phyloP scores from a whole-genome alignment of 2,888 invertebrate species.

The Girardia tigrina region DNA sequence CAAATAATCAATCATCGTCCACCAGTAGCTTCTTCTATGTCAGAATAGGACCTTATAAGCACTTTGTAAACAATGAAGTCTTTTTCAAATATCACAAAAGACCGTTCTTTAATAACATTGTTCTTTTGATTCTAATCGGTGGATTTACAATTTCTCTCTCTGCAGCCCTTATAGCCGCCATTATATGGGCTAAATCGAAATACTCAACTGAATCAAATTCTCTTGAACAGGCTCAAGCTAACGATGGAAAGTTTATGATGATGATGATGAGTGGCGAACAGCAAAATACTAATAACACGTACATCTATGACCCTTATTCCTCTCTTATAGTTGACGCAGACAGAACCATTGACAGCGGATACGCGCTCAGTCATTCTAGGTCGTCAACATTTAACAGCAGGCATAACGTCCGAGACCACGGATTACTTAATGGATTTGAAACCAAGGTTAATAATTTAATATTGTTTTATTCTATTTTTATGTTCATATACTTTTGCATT shows the following conservation, averaged over 20 bases:
- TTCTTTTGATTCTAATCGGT: slow-evolving; percentile 4
- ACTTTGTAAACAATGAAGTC: slow-evolving; percentile 1
- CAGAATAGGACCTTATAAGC: background rate
- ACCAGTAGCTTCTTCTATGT: background rate
- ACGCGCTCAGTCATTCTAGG: background rate
- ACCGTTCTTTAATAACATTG: background rate
- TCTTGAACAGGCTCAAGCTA: slow-evolving; percentile 10
- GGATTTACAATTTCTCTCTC: slow-evolving; percentile 14
- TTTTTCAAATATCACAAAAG: background rate
- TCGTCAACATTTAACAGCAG: slow-evolving; percentile 5
- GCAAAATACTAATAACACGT: background rate
- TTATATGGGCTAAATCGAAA: slow-evolving; percentile 13
- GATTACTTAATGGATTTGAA: background rate
- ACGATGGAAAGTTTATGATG: slow-evolving; percentile 15
- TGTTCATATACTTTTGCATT: too few species aligned
- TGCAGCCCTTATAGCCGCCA: background rate
- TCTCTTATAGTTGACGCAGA: background rate
- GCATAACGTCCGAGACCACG: background rate
- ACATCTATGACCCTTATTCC: background rate
- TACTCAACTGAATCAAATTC: slow-evolving; percentile 12
- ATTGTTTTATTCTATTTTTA: too few species aligned
- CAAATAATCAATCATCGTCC: background rate
- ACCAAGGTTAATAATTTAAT: background rate
- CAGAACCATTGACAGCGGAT: background rate
- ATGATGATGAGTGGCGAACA: background rate